Conservation (phyloP, 2,113 vertebrate species). For the Sinocyclocheilus grahami region DNA sequence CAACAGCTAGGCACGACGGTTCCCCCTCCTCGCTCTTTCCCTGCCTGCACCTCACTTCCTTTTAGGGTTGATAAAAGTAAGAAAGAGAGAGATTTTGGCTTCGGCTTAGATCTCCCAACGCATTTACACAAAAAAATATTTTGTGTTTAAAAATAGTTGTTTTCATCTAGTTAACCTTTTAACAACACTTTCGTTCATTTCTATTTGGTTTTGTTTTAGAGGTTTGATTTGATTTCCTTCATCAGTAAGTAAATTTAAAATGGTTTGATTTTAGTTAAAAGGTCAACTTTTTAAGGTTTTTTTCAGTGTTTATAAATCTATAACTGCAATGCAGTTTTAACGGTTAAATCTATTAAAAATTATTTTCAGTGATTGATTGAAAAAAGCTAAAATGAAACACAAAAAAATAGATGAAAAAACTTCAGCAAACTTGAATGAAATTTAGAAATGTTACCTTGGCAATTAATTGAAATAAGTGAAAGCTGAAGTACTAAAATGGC, state of each 20-base stretch:
- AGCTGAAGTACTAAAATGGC: neutral
- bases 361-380: neutral
- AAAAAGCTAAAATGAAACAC: neutral
- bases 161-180: neutral
- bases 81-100: conserved; percentile 15
- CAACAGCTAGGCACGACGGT: conserved; percentile 60
- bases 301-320: neutral
- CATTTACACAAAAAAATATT: neutral
- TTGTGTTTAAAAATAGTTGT: neutral
- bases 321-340: neutral
- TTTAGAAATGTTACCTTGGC: neutral
- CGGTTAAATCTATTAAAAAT: neutral
- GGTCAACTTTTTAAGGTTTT: neutral
- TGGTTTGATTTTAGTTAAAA: neutral
- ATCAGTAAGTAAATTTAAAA: neutral
- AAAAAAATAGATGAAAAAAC: neutral
- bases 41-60: conserved; percentile 53
- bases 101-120: neutral
- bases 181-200: neutral
- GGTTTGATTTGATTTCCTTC: neutral
- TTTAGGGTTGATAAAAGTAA: conserved; percentile 47
- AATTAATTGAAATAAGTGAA: neutral
- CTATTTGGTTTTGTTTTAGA: neutral
- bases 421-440: neutral
- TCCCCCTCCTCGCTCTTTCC: conserved; percentile 59